Conservation (phyloP, 2,888 invertebrate genomes). For the Iphiclides podalirius region DNA sequence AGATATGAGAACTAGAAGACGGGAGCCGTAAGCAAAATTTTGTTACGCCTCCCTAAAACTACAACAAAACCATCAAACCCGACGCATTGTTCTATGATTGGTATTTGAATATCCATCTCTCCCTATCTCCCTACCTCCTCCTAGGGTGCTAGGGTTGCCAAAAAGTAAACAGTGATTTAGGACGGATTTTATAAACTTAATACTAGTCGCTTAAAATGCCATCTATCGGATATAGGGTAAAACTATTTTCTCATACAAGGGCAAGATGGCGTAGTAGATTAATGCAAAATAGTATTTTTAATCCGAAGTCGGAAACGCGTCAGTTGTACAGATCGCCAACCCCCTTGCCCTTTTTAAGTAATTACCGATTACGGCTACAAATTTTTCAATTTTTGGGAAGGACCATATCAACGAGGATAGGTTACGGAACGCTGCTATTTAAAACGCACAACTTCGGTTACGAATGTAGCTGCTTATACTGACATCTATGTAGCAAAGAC, state of each 20-base stretch:
- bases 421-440: background rate
- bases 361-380: background rate
- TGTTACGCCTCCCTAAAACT: background rate
- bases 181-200: background rate
- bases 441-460: too few relatives aligned
- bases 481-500: too few relatives aligned
- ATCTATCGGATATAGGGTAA: background rate
- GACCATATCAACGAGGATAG: background rate
- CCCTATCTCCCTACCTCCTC: conserved; percentile 26
- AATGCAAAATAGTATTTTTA: background rate
- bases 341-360: background rate
- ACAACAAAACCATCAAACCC: conserved; percentile 20
- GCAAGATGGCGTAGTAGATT: background rate
- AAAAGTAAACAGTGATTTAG: background rate
- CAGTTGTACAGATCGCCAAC: background rate
- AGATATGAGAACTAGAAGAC: too few relatives aligned
- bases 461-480: too few relatives aligned
- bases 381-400: background rate
- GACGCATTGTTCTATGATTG: conserved; percentile 43
- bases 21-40: conserved; percentile 2
- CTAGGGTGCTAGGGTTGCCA: conserved; percentile 23
- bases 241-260: background rate
- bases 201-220: background rate
- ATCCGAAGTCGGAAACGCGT: background rate
- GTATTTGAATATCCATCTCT: conserved; percentile 54